phyloP scores from a whole-genome alignment of 1,140 invertebrate genomes.

The Formica selysi region DNA sequence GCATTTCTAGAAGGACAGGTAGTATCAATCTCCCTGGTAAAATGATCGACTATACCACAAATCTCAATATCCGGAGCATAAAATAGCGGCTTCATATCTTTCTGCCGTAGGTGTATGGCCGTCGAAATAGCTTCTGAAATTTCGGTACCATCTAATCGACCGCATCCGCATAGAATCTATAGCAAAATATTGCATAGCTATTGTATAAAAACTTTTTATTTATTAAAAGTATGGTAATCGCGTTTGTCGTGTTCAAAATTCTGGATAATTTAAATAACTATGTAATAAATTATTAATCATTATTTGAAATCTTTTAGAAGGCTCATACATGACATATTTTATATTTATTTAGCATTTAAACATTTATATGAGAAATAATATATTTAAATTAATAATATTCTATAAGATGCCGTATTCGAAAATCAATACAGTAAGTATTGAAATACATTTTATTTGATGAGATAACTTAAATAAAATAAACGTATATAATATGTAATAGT shows the following conservation, averaged over 20 bases:
- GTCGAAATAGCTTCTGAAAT: slow-evolving; percentile 88
- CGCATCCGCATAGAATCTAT: slow-evolving; percentile 88
- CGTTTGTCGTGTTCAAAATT: neutral
- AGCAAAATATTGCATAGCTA: neutral
- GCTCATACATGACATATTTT: neutral
- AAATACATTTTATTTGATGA: neutral
- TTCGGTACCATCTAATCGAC: slow-evolving; percentile 89
- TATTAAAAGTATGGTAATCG: neutral
- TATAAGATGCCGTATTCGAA: neutral
- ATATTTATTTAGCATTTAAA: neutral
- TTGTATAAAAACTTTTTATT: neutral
- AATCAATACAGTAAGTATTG: neutral
- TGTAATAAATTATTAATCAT: no score
- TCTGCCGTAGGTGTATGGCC: slow-evolving; percentile 87
- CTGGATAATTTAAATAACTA: no score
- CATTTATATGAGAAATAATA: neutral
- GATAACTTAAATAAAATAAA: neutral
- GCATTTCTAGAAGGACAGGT: slow-evolving; percentile 85
- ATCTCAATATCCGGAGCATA: slow-evolving; percentile 88
- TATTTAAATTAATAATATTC: neutral
- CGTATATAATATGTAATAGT: neutral
- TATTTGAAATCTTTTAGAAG: neutral
- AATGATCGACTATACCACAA: slow-evolving; percentile 87
- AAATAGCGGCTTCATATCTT: slow-evolving; percentile 85
- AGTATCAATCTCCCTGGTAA: slow-evolving; percentile 80